These are phyloP conservation scores for Drosophila orosa DNA, from an alignment of 1,140 invertebrate genomes.

Conservation along the genomic window DNA sequence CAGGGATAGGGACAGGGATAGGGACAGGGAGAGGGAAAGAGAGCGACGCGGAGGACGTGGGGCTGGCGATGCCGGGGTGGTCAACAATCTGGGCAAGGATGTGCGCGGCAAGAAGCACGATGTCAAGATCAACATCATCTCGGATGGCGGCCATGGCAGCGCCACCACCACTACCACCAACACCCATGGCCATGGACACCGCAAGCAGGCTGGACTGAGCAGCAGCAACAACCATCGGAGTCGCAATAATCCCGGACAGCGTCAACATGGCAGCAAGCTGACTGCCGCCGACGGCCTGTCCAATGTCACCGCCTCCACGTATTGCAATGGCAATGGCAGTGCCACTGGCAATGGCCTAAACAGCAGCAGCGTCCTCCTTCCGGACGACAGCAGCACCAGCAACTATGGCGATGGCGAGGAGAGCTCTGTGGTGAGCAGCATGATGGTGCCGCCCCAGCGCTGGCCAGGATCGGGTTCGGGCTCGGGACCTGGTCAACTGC, in stretches of 20 bases:
- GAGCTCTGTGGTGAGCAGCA: slow-evolving; percentile 80
- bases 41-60: slow-evolving; percentile 49
- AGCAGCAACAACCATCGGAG: slow-evolving; percentile 37
- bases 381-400: slow-evolving; percentile 76
- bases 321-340: slow-evolving; percentile 66
- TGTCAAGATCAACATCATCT: slow-evolving; percentile 80
- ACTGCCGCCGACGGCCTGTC: slow-evolving; percentile 62
- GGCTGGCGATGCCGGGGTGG: slow-evolving; percentile 62
- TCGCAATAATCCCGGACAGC: slow-evolving; percentile 23
- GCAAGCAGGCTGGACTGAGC: slow-evolving; percentile 34
- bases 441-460: slow-evolving; percentile 71
- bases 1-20: slow-evolving; percentile 2
- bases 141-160: slow-evolving; percentile 54
- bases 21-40: slow-evolving; percentile 29
- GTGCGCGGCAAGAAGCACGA: slow-evolving; percentile 78
- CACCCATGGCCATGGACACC: neutral
- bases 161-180: neutral
- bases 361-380: slow-evolving; percentile 20
- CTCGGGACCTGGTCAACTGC: neutral
- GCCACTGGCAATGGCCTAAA: slow-evolving; percentile 1
- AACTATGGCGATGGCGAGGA: slow-evolving; percentile 81
- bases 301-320: slow-evolving; percentile 78
- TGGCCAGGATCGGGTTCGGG: slow-evolving; percentile 46
- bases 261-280: slow-evolving; percentile 26
- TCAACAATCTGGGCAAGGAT: slow-evolving; percentile 71